Percentiles rank a stretch among this genome's conserved stretches.
Evolutionary conservation across 2,888 invertebrate genomes (phyloP).

Genomic region (Drosophila seclusa): DNA sequence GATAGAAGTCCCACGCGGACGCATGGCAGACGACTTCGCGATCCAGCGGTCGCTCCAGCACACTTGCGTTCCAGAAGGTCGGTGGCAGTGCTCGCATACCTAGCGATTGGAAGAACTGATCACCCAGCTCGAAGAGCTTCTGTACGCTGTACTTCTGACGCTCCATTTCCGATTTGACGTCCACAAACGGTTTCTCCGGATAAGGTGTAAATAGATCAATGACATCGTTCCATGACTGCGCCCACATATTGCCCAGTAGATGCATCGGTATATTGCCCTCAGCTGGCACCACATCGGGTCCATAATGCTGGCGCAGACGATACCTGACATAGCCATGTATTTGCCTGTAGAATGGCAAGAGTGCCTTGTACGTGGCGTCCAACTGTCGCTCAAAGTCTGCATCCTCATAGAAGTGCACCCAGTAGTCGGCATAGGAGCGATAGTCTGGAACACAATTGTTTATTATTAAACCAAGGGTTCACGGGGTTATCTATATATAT

Average conservation of each 20-base stretch:
- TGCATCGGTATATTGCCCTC: constrained; percentile 92
- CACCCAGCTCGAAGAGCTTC: constrained; percentile 92
- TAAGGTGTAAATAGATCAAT: constrained; percentile 88
- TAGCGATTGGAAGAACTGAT: constrained; percentile 93
- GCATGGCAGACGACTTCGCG: constrained; percentile 93
- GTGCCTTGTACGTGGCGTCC: constrained; percentile 88
- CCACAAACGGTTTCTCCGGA: constrained; percentile 89
- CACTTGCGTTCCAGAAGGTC: constrained; percentile 93
- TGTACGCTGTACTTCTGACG: constrained; percentile 89
- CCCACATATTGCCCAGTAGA: constrained; percentile 93
- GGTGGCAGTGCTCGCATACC: constrained; percentile 91
- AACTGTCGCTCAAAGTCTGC: constrained; percentile 89
- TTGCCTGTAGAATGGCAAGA: constrained; percentile 92
- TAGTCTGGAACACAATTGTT: constrained; percentile 86
- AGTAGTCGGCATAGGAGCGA: constrained; percentile 89
- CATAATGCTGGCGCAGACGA: constrained; percentile 89
- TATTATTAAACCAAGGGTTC: not conserved
- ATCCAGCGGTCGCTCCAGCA: constrained; percentile 91
- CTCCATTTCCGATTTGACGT: constrained; percentile 90
- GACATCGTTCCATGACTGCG: constrained; percentile 89
- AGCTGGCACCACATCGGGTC: constrained; percentile 87
- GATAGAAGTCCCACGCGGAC: constrained; percentile 94
- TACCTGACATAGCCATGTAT: constrained; percentile 93
- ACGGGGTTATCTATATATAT: constrained; percentile 22
- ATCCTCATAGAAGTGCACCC: constrained; percentile 90